These are phyloP conservation scores for Drosophila melanica DNA, from an alignment of 1,140 invertebrate genomes.

Conservation along the genomic window DNA sequence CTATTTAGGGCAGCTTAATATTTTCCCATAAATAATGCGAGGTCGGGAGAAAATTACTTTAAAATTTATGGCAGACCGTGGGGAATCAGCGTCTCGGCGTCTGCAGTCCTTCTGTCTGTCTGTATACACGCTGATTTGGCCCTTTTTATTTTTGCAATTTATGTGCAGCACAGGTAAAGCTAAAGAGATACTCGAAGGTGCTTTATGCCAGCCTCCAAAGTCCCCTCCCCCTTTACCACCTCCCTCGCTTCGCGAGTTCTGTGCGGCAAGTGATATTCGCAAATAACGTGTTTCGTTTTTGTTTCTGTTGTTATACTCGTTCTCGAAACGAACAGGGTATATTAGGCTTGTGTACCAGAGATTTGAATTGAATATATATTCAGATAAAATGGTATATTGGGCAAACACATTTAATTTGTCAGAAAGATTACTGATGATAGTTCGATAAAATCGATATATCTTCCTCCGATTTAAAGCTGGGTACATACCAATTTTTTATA, in stretches of 20 bases:
- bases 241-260: neutral
- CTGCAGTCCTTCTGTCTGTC: neutral
- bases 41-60: constrained; percentile 76
- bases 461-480: no score
- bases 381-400: no score
- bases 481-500: no score
- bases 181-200: constrained; percentile 2
- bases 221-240: neutral
- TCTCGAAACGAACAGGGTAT: no score
- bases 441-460: no score
- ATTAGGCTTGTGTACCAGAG: no score
- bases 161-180: constrained; percentile 60
- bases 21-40: constrained; percentile 79
- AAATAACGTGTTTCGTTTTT: constrained; percentile 52
- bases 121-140: constrained; percentile 72
- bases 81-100: neutral
- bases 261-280: constrained; percentile 66
- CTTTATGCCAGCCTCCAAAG: neutral
- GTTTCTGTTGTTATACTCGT: neutral
- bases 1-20: constrained; percentile 44
- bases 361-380: no score
- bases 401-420: no score
- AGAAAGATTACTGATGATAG: no score
- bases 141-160: constrained; percentile 74
- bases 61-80: constrained; percentile 70